Percentiles rank a stretch among this genome's conserved stretches.
These are phyloP conservation scores for Eulemur mongoz DNA, from an alignment of 2,797 vertebrate genomes.

Conservation along the genomic window DNA sequence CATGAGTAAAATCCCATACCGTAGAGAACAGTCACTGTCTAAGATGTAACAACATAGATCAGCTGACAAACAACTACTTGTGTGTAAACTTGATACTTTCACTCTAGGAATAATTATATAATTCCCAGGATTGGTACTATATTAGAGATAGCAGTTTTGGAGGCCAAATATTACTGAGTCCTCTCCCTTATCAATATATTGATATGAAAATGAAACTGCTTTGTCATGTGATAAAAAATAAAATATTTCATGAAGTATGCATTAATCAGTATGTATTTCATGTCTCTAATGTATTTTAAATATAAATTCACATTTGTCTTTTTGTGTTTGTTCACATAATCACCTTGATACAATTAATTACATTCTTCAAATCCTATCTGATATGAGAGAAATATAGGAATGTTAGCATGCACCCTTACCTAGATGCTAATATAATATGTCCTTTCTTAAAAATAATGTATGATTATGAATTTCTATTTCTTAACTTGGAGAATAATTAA, in stretches of 20 bases:
- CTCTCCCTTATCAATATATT: not conserved
- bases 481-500: slow-evolving; percentile 46
- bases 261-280: not conserved
- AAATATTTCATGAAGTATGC: not conserved
- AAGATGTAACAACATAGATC: not conserved
- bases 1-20: not conserved
- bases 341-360: slow-evolving; percentile 6
- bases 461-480: slow-evolving; percentile 46
- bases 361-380: slow-evolving; percentile 6
- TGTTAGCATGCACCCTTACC: not conserved
- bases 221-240: slow-evolving; percentile 20
- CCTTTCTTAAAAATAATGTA: slow-evolving; percentile 30
- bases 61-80: not conserved
- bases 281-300: slow-evolving; percentile 5
- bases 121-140: not conserved
- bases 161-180: not conserved
- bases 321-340: slow-evolving; percentile 38
- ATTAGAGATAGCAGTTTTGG: not conserved
- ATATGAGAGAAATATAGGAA: not conserved
- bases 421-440: slow-evolving; percentile 7
- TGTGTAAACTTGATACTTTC: not conserved
- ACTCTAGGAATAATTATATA: not conserved
- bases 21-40: not conserved
- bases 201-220: slow-evolving; percentile 4
- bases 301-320: slow-evolving; percentile 6